A percentile compares a stretch with the other conserved stretches of the same genome.
Evolutionary conservation across 2,797 vertebrate species (phyloP).

Genomic region (Syngnathus acus): DNA sequence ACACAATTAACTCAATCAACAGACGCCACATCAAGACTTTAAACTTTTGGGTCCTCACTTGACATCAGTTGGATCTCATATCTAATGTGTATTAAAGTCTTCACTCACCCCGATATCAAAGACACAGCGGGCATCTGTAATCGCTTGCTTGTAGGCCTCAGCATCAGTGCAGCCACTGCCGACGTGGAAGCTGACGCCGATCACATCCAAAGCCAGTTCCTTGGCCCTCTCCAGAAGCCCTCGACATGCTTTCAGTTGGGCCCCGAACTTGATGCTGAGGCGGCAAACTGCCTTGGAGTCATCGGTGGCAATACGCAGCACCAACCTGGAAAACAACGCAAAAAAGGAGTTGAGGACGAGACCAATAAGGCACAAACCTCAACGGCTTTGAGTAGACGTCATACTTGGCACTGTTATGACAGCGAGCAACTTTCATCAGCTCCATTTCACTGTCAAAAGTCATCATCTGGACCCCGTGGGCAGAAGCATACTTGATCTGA

Average conservation of each 20-base stretch:
- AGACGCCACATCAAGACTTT: background rate
- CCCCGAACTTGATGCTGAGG: constrained; percentile 94
- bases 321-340: constrained; percentile 68
- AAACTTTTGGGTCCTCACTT: no score
- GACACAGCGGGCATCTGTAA: constrained; percentile 88
- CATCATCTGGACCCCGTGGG: constrained; percentile 94
- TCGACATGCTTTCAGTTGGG: constrained; percentile 83
- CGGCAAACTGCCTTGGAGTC: constrained; percentile 93
- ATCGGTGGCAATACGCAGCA: constrained; percentile 91
- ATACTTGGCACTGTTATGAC: constrained; percentile 92
- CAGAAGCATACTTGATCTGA: constrained; percentile 93
- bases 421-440: constrained; percentile 89
- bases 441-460: constrained; percentile 97
- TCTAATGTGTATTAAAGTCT: background rate
- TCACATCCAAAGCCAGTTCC: constrained; percentile 82
- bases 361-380: background rate
- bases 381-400: constrained; percentile 27
- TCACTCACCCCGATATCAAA: constrained; percentile 92
- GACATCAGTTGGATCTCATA: background rate
- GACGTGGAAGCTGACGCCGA: constrained; percentile 97
- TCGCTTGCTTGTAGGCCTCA: constrained; percentile 82
- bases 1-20: background rate
- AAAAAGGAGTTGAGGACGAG: background rate
- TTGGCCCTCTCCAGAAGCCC: constrained; percentile 84
- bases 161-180: constrained; percentile 94